A percentile compares a stretch with the other conserved stretches of the same genome.
Conservation (phyloP, 2,888 invertebrate genomes). For the Gisinianus flammeolus region DNA sequence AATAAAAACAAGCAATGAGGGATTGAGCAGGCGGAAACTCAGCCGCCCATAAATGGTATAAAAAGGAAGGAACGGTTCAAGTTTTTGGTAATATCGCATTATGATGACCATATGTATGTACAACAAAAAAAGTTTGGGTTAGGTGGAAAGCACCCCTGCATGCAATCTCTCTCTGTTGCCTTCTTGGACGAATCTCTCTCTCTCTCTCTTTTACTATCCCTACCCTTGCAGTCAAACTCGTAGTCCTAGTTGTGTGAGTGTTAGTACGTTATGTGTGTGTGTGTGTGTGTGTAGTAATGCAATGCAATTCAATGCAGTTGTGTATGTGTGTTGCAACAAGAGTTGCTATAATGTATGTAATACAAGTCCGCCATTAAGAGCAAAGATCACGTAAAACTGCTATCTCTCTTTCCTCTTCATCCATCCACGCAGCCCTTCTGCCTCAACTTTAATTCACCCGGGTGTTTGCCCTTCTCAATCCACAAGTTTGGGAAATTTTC, state of each 20-base stretch:
- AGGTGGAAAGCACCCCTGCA: constrained; percentile 37
- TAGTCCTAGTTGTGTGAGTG: neutral
- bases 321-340: constrained; percentile 16
- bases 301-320: constrained; percentile 14
- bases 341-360: constrained; percentile 32
- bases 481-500: constrained; percentile 15
- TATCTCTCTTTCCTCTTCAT: constrained; percentile 47
- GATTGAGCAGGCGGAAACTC: constrained; percentile 38
- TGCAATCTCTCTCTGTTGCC: constrained; percentile 26
- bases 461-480: constrained; percentile 26
- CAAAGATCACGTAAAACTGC: constrained; percentile 58
- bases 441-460: constrained; percentile 39
- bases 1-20: constrained; percentile 39
- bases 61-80: constrained; percentile 32
- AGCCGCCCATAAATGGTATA: constrained; percentile 38
- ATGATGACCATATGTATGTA: constrained; percentile 34
- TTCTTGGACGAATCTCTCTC: constrained; percentile 35
- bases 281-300: neutral
- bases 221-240: neutral
- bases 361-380: constrained; percentile 58
- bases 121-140: constrained; percentile 1
- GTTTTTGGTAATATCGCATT: constrained; percentile 20
- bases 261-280: neutral
- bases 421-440: constrained; percentile 51
- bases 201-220: neutral